Evolutionary conservation across 2,888 invertebrate genomes (phyloP).

Genomic region (Epirrhoe tristata): DNA sequence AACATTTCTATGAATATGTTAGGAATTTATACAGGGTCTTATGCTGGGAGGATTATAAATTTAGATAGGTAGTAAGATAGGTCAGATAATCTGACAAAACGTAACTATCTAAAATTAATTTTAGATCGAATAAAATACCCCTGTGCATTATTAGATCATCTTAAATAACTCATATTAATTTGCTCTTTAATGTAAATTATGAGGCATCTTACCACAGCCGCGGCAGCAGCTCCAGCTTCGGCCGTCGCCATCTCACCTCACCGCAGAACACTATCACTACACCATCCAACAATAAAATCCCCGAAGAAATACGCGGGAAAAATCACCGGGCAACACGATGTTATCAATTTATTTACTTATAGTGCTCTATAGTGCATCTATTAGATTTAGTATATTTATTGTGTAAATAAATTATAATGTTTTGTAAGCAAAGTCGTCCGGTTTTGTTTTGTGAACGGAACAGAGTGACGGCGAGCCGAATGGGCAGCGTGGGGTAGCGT

Average conservation of each 20-base stretch:
- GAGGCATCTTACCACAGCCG: conserved; percentile 63
- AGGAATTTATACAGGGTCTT: not conserved
- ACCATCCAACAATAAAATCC: conserved; percentile 26
- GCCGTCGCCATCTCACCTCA: conserved; percentile 64
- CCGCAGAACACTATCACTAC: conserved; percentile 27
- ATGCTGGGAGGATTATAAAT: not conserved
- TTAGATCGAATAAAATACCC: too few relatives aligned
- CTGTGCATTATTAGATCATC: too few relatives aligned
- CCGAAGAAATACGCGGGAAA: conserved; percentile 26
- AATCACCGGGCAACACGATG: conserved; percentile 7
- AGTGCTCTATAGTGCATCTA: not conserved
- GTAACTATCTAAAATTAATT: too few relatives aligned
- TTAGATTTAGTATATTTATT: not conserved
- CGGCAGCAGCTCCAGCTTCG: conserved; percentile 63
- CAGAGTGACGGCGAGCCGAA: conserved; percentile 74
- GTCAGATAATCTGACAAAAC: too few relatives aligned
- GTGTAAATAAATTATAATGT: conserved; percentile 28
- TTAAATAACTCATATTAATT: too few relatives aligned
- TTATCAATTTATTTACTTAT: not conserved
- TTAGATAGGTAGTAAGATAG: not conserved
- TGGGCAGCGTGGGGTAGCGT: conserved; percentile 60
- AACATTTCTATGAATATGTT: too few relatives aligned
- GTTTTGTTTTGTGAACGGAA: conserved; percentile 82
- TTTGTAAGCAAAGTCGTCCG: conserved; percentile 75
- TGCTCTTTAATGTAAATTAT: not conserved